Base-by-base conservation (phyloP, 1,140 invertebrate genomes). In the Laupala kohalensis region DNA sequence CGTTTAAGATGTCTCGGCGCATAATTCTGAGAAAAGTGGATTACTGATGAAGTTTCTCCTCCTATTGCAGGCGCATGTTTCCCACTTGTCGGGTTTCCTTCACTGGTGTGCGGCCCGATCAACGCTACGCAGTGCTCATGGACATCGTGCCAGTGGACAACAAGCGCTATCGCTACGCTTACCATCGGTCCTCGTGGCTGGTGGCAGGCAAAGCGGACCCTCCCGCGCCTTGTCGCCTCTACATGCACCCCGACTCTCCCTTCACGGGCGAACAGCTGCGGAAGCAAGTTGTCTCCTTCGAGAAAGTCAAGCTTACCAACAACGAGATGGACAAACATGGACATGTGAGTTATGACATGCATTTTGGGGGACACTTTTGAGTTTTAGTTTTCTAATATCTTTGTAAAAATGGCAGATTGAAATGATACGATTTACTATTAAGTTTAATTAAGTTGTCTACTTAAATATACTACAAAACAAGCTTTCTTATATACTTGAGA, bases 191-290 rank as follows among this genome's bases (percentile, higher is more conserved):
- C 65, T 96, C 94, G 19, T 99, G 97, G 97, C 84, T 99, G 77
- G 95, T 98, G 70, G 96, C 97, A 4, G 97, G 97, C 72, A 99
- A 99, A 83, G 97, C 97, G n/a, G 97, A 98, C 86, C 96, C 96
- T 69, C 95, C 94, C 63, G 94, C 96, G 13, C 95, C 95, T 29
- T 89, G 91, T 67, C 85, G 96, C 72, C 89, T 98, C 74, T 98
- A 98, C 83, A 87, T 94, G 67, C 97, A 99, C 85, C 97, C 97
- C 6, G 97, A 99, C 82, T 96, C 94, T 68, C 97, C 97, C 65
- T 98, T 95, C 83, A 94, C 91, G 73, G 96, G 95, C 37, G 96
- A 99, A 79, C 95, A 97, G 81, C 86, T 98, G 37, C 84, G 90
- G 75, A 97, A 97, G 83, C 96, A 99, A 84, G 94, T 98, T 77